phyloP scores from a whole-genome alignment of 2,113 vertebrate species.

The Pelecanus crispus region DNA sequence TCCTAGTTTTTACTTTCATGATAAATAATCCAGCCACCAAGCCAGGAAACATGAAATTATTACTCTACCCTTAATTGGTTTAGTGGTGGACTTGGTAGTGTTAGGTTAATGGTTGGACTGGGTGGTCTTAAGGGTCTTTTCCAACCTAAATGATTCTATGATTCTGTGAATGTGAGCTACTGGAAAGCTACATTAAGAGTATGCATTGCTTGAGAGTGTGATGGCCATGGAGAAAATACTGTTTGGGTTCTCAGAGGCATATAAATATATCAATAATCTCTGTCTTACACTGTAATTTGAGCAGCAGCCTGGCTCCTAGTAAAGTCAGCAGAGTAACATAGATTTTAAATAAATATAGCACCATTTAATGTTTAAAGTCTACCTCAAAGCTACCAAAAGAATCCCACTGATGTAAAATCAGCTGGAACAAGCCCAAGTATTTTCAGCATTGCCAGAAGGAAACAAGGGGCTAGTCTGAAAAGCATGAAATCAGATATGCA shows the following conservation, averaged over 20 bases:
- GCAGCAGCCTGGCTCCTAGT: background rate
- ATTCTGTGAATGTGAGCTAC: background rate
- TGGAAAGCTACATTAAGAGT: background rate
- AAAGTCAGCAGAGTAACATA: background rate
- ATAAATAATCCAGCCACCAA: too few relatives aligned
- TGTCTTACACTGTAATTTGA: background rate
- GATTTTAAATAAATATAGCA: background rate
- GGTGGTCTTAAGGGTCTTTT: too few relatives aligned
- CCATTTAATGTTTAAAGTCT: background rate
- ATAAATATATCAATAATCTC: background rate
- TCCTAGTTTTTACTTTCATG: too few relatives aligned
- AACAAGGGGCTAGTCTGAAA: constrained; percentile 8
- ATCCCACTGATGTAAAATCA: background rate
- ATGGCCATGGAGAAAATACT: background rate
- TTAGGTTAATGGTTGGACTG: too few relatives aligned
- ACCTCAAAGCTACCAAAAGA: background rate
- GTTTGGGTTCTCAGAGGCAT: background rate
- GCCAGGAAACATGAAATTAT: too few relatives aligned
- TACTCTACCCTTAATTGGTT: too few relatives aligned
- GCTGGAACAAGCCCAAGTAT: background rate
- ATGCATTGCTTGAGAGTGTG: background rate
- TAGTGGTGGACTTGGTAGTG: too few relatives aligned
- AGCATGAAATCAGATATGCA: constrained; percentile 41
- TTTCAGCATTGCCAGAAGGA: constrained; percentile 7
- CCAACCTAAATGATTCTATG: too few relatives aligned